Evolutionary conservation across 2,113 vertebrate species (phyloP).

Genomic region (Phodopus roborovskii): DNA sequence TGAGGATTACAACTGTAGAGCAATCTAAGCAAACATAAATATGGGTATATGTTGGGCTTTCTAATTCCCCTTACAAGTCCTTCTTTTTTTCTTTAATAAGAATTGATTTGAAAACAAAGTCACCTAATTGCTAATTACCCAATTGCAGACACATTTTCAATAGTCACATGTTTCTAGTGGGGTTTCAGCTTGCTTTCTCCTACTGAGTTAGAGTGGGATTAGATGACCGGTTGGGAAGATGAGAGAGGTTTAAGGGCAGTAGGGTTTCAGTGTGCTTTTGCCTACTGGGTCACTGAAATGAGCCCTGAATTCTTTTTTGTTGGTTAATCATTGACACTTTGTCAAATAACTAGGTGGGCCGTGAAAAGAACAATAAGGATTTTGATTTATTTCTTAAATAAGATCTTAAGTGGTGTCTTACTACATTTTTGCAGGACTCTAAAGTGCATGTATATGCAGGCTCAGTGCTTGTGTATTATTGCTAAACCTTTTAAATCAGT

Average conservation of each 20-base stretch:
- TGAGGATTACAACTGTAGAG: background rate
- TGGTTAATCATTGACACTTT: background rate
- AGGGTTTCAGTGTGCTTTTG: too few species aligned
- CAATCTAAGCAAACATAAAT: background rate
- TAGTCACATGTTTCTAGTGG: background rate
- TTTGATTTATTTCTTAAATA: background rate
- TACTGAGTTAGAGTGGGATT: background rate
- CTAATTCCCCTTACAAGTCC: background rate
- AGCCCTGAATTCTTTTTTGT: background rate
- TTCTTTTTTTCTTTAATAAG: background rate
- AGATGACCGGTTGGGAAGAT: background rate
- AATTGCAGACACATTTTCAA: background rate
- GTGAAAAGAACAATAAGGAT: background rate
- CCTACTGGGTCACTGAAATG: background rate
- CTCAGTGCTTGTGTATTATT: background rate
- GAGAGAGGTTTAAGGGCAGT: background rate
- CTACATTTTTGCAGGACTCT: background rate
- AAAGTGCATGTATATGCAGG: background rate
- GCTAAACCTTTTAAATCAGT: background rate
- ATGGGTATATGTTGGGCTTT: background rate
- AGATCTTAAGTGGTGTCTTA: background rate
- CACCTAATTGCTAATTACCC: background rate
- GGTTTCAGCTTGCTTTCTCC: background rate
- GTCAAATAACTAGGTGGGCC: background rate
- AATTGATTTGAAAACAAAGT: constrained; percentile 10